Conservation (phyloP, 2,888 invertebrate species). For the Lepidocyrtoides sp. region DNA sequence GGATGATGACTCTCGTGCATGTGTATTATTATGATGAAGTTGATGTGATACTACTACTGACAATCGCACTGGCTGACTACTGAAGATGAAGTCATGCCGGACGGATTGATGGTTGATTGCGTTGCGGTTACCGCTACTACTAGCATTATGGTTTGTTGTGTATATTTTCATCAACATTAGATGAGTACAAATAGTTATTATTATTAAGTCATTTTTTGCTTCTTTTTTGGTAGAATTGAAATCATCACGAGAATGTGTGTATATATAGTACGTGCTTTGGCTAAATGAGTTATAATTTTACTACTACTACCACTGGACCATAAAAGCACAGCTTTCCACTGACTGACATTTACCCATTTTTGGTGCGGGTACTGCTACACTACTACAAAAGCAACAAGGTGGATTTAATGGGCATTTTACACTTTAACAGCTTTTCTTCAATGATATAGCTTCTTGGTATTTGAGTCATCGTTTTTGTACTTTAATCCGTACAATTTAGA, state of each 20-base stretch:
- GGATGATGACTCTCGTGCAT: not conserved
- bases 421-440: not conserved
- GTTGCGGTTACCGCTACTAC: not conserved
- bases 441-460: not conserved
- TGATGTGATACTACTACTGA: too few relatives aligned
- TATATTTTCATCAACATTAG: too few relatives aligned
- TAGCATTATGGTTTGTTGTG: not conserved
- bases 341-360: not conserved
- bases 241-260: too few relatives aligned
- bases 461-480: not conserved
- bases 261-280: too few relatives aligned
- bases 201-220: too few relatives aligned
- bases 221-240: too few relatives aligned
- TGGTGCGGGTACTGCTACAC: not conserved
- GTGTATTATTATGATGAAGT: not conserved
- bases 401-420: not conserved
- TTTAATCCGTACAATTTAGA: not conserved
- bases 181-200: too few relatives aligned
- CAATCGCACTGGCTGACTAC: not conserved
- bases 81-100: not conserved
- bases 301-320: too few relatives aligned
- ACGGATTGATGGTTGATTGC: not conserved
- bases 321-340: not conserved
- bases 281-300: too few relatives aligned
- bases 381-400: not conserved